Evolutionary conservation across 1,140 invertebrate genomes (phyloP).

Genomic region (Halictus rubicundus): DNA sequence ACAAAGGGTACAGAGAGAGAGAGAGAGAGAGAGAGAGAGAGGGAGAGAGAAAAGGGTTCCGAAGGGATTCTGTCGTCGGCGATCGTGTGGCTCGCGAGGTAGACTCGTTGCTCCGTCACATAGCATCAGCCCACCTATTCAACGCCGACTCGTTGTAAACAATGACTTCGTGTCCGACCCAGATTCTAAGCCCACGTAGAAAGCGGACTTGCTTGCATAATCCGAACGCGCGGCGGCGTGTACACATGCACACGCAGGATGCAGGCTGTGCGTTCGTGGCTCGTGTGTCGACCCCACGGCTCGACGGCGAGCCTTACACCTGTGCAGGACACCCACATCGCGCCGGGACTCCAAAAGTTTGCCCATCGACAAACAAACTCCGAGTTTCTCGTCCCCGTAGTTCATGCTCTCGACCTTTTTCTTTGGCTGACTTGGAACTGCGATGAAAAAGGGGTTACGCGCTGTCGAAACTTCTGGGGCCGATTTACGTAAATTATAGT

Average conservation of each 20-base stretch:
- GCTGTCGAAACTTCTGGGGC: too few species aligned
- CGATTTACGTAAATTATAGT: too few species aligned
- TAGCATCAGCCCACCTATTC: conserved; percentile 54
- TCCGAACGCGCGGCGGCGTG: conserved; percentile 45
- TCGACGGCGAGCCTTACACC: conserved; percentile 40
- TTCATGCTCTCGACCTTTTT: neutral
- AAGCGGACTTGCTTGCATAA: conserved; percentile 74
- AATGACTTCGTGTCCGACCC: conserved; percentile 71
- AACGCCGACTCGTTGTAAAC: conserved; percentile 68
- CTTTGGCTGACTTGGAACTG: neutral
- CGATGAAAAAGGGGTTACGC: too few species aligned
- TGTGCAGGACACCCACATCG: conserved; percentile 36
- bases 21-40: neutral
- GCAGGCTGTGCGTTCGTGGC: conserved; percentile 31
- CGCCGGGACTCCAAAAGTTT: neutral
- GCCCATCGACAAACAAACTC: neutral
- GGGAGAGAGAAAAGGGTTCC: neutral
- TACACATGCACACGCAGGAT: conserved; percentile 32
- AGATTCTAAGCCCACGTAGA: conserved; percentile 75
- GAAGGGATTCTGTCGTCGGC: neutral
- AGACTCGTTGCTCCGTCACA: conserved; percentile 25
- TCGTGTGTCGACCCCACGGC: conserved; percentile 31
- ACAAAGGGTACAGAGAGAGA: neutral
- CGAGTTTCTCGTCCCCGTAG: neutral
- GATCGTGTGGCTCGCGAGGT: conserved; percentile 8